phyloP scores from a whole-genome alignment of 1,140 invertebrate genomes.

The Streblospio benedicti region DNA sequence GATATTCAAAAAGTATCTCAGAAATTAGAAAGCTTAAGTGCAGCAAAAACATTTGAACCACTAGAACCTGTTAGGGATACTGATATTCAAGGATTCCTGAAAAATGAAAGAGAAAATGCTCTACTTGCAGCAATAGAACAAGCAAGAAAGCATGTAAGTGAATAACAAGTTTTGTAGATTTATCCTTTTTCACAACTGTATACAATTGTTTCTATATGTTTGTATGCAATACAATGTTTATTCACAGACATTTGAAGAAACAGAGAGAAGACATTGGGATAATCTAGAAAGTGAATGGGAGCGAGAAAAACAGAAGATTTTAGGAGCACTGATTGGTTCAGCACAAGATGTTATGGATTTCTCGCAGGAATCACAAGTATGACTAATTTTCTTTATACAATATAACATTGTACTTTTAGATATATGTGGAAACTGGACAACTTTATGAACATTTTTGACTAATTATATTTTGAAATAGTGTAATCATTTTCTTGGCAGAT shows the following conservation, averaged over 20 bases:
- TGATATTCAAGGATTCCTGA: constrained; percentile 71
- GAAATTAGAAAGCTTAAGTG: constrained; percentile 77
- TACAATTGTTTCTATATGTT: too few species aligned
- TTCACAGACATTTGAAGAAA: constrained; percentile 48
- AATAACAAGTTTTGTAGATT: too few species aligned
- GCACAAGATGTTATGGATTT: constrained; percentile 72
- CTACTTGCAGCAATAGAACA: constrained; percentile 83
- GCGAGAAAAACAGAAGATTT: constrained; percentile 74
- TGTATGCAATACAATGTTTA: too few species aligned
- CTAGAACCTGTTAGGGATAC: constrained; percentile 79
- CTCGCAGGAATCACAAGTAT: constrained; percentile 48
- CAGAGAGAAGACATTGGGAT: constrained; percentile 67
- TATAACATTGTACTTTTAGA: too few species aligned
- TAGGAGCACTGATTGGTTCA: constrained; percentile 77
- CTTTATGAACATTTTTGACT: too few species aligned
- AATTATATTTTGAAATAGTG: too few species aligned
- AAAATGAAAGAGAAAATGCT: constrained; percentile 89
- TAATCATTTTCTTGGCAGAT: too few species aligned
- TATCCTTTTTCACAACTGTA: too few species aligned
- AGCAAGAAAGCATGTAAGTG: constrained; percentile 67
- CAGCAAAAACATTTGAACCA: constrained; percentile 70
- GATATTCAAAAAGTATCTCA: constrained; percentile 85
- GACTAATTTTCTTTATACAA: constrained; percentile 1
- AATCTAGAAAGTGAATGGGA: constrained; percentile 79
- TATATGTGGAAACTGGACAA: too few species aligned